Base-by-base conservation (phyloP, 2,113 vertebrate species). In the Prolemur simus region DNA sequence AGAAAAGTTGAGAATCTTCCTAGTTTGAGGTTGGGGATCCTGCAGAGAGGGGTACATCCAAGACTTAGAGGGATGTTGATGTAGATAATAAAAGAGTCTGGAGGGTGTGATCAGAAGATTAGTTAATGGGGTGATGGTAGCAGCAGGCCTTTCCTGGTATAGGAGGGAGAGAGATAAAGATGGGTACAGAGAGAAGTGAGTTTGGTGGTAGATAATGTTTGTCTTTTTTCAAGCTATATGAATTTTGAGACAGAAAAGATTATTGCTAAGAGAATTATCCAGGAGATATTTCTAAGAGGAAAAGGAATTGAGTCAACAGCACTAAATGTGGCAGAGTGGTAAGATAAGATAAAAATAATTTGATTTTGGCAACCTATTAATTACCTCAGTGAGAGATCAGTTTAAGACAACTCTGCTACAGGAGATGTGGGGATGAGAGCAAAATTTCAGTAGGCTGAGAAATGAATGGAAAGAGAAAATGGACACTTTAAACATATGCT, bases 341-440 rank as follows among this genome's bases (percentile, higher is more conserved):
- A 49, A 15, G 63, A 87, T 73, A 64, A 45, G 63, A 87, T 88
- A 84, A 95, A 91, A 91, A 21, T 77, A 63, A 87, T 83, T 83
- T 89, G 60, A 87, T 77, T 63, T 64, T 64, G 60, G 17, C n/a
- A 91, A 66, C 20, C 47, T 89, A 76, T 82, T 82, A 81, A 87
- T 49, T 90, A 39, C 78, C 4, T 85, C 76, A 86, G 34, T 60
- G 23, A 89, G 49, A 45, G n/a, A 68, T 81, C 21, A 68, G 54
- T 71, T 87, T 63, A 71, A 71, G 60, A 88, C 15, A 8, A 69
- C 34, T 95, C 34, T 89, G 78, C 8, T 81, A 32, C 18, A 85
- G 29, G 25, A 89, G 42, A 3, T 68, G 8, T 60, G n/a, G 11
- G 39, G n/a, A 60, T 58, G 12, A 42, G 74, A 85, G 39, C n/a